These are phyloP conservation scores for Periparus ater DNA, from an alignment of 2,797 vertebrate species.

Conservation along the genomic window DNA sequence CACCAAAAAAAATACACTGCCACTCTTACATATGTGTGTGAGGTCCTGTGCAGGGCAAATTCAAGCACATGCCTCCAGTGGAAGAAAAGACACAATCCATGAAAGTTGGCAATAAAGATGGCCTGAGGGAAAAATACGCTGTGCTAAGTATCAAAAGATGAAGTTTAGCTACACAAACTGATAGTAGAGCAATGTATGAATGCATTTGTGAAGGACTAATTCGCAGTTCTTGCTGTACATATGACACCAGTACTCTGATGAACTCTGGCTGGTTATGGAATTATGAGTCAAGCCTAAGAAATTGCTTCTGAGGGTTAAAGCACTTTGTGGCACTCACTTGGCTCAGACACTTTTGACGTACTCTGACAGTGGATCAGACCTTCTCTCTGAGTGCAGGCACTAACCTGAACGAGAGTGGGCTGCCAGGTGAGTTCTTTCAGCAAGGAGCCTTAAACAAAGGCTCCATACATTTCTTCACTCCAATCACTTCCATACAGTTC, in stretches of 20 bases:
- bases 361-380: neutral
- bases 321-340: neutral
- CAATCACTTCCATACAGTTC: neutral
- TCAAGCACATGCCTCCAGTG: neutral
- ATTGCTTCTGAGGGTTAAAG: neutral
- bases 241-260: neutral
- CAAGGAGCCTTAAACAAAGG: neutral
- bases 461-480: too few relatives aligned
- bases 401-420: neutral
- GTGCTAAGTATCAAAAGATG: neutral
- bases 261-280: neutral
- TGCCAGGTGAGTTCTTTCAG: neutral
- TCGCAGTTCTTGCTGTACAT: neutral
- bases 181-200: neutral
- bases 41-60: neutral
- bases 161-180: neutral
- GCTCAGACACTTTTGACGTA: rapidly evolving
- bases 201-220: neutral
- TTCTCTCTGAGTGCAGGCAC: neutral
- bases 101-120: neutral
- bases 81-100: neutral
- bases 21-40: neutral
- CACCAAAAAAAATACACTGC: neutral
- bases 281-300: neutral
- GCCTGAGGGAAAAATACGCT: neutral